A percentile compares a stretch with the other conserved stretches of the same genome.
Conservation (phyloP, 2,113 vertebrate species). For the Pedionomus torquatus region DNA sequence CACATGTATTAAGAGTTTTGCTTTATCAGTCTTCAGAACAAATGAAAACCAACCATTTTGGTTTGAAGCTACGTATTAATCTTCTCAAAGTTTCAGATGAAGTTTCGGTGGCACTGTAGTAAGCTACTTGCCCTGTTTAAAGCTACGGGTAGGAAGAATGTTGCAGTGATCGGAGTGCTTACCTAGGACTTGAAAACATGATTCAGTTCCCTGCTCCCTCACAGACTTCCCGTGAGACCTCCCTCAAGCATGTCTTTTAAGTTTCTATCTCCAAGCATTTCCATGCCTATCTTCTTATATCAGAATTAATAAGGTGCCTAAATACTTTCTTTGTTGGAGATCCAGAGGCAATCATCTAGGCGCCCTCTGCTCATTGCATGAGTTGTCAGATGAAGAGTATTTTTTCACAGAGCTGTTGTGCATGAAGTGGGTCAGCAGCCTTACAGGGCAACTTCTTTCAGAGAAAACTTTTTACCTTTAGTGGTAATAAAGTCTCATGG, state of each 20-base stretch:
- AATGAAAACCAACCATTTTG: background rate
- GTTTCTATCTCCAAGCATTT: background rate
- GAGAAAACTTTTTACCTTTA: background rate
- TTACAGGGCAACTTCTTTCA: background rate
- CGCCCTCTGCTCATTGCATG: background rate
- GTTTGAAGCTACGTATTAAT: background rate
- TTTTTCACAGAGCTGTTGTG: background rate
- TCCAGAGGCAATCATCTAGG: background rate
- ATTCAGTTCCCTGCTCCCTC: background rate
- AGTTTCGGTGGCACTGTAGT: background rate
- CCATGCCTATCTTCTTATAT: background rate
- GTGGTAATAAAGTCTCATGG: background rate
- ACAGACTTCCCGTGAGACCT: background rate
- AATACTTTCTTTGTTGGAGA: background rate
- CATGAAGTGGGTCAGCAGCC: rapidly evolving
- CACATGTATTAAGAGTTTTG: background rate
- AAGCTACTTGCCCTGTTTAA: background rate
- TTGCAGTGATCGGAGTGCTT: background rate
- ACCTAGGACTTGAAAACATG: background rate
- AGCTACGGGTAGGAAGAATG: background rate
- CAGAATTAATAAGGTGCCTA: background rate
- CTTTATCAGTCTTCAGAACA: background rate
- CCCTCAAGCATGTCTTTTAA: background rate
- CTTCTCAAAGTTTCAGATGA: background rate
- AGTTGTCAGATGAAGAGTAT: background rate